Evolutionary conservation across 2,797 vertebrate species (phyloP).

Genomic region (Protonibea diacanthus): DNA sequence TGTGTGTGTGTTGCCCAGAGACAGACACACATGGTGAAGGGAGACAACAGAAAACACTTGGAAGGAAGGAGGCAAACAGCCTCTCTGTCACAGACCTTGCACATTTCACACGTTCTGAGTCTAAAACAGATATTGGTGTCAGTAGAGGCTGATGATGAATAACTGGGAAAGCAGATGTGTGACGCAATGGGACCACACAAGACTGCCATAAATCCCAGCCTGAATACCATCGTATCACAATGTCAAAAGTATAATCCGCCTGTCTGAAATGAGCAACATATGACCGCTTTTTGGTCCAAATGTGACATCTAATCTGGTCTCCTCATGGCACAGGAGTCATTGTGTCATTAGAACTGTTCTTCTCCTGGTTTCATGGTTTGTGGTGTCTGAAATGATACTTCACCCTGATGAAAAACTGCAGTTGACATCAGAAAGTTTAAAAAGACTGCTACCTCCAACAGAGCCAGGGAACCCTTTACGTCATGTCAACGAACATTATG

Average conservation of each 20-base stretch:
- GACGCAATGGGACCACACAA: slow-evolving; percentile 35
- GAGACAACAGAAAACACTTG: too few species aligned
- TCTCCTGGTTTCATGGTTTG: neutral
- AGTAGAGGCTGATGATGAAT: neutral
- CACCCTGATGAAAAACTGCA: neutral
- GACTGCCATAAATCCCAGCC: slow-evolving; percentile 23
- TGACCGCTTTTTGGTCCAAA: neutral
- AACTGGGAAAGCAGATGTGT: slow-evolving; percentile 54
- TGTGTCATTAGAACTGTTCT: neutral
- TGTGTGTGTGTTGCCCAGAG: too few species aligned
- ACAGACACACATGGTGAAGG: too few species aligned
- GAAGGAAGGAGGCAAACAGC: too few species aligned
- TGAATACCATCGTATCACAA: neutral
- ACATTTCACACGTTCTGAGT: neutral
- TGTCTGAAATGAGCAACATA: slow-evolving; percentile 12
- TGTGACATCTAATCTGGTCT: neutral
- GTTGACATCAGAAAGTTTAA: neutral
- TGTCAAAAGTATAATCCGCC: slow-evolving; percentile 24
- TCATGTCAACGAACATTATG: neutral
- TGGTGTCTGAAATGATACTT: neutral
- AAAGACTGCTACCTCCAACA: too few species aligned
- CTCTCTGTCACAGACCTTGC: neutral
- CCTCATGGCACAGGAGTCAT: neutral
- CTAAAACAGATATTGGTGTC: slow-evolving; percentile 5
- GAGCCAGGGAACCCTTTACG: too few species aligned